A percentile compares a stretch with the other conserved stretches of the same genome.
Conservation (phyloP, 1,140 invertebrate species). For the Mizuhopecten yessoensis region DNA sequence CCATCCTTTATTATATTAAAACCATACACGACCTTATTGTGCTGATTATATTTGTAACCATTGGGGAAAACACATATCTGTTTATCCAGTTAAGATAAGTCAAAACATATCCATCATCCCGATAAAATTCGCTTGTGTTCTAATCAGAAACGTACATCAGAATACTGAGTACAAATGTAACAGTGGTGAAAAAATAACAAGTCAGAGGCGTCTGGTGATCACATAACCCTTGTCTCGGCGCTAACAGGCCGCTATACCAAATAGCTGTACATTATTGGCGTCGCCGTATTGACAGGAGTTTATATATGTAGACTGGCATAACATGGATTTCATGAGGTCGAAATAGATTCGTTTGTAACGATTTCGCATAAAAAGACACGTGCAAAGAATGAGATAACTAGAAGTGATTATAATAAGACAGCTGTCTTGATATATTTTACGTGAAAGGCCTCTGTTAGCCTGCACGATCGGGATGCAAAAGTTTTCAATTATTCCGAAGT, state of each 20-base stretch:
- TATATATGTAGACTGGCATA: not conserved
- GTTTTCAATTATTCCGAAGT: too few species aligned
- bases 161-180: not conserved
- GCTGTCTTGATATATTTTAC: not conserved
- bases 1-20: too few species aligned
- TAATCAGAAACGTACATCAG: not conserved
- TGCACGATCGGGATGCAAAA: too few species aligned
- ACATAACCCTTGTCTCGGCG: not conserved
- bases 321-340: constrained; percentile 1
- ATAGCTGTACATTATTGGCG: not conserved
- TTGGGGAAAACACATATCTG: not conserved
- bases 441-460: not conserved
- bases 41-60: too few species aligned
- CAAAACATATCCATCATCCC: too few species aligned
- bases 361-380: not conserved
- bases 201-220: not conserved
- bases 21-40: too few species aligned
- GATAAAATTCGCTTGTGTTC: not conserved
- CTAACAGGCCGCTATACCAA: not conserved
- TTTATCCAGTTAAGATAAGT: not conserved
- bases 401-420: not conserved
- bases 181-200: not conserved
- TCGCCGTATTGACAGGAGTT: not conserved
- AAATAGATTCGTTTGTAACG: not conserved
- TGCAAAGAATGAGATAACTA: not conserved